Conservation (phyloP, 1,140 invertebrate species). For the Apis dorsata region DNA sequence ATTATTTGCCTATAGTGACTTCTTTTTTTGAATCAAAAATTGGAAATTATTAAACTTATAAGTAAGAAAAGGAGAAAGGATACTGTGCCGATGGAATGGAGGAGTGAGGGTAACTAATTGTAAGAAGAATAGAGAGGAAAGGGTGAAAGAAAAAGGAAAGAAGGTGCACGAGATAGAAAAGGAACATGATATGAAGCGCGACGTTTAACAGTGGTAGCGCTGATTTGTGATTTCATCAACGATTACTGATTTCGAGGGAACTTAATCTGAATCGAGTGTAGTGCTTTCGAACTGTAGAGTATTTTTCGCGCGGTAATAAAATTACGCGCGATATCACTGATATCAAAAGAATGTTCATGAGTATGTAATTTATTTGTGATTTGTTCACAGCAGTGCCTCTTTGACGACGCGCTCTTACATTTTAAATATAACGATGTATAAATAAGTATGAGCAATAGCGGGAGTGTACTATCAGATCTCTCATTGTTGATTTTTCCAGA, state of each 20-base stretch:
- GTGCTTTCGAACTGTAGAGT: conserved; percentile 37
- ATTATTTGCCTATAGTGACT: not conserved
- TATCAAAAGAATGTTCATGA: conserved; percentile 23
- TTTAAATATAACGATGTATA: conserved; percentile 81
- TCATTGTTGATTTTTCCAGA: conserved; percentile 62
- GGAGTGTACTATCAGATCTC: conserved; percentile 76
- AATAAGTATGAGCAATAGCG: conserved; percentile 81
- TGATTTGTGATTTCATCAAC: conserved; percentile 50
- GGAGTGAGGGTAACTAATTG: not conserved
- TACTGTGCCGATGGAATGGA: not conserved
- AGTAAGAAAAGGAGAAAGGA: conserved; percentile 34
- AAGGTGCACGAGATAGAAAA: not conserved
- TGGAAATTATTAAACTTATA: not conserved
- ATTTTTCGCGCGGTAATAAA: conserved; percentile 1
- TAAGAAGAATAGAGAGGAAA: conserved; percentile 2
- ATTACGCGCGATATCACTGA: conserved; percentile 10
- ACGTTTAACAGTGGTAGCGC: conserved; percentile 52
- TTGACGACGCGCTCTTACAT: conserved; percentile 74
- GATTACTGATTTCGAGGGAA: conserved; percentile 20
- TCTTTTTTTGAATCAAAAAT: not conserved
- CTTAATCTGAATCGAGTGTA: conserved; percentile 23
- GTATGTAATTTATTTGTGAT: conserved; percentile 36
- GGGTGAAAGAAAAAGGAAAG: not conserved
- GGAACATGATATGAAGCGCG: conserved; percentile 49
- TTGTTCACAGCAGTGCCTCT: conserved; percentile 20